phyloP scores from a whole-genome alignment of 2,888 invertebrate genomes.

The Chloromyia formosa region DNA sequence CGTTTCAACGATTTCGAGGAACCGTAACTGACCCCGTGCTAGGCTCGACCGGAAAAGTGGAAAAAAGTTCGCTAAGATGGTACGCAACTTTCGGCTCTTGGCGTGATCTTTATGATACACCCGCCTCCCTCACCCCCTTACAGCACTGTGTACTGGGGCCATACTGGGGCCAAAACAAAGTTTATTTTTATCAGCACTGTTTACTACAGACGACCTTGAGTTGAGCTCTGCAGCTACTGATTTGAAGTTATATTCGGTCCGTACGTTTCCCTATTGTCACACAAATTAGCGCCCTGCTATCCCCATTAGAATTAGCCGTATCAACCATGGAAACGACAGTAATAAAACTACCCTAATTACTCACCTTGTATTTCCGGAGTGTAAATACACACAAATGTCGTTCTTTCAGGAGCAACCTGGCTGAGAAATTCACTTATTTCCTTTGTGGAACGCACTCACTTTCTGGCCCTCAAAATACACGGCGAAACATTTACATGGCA shows the following conservation, averaged over 20 bases:
- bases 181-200: constrained; percentile 21
- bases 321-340: no score
- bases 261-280: background rate
- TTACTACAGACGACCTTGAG: constrained; percentile 1
- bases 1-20: no score
- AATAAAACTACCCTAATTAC: background rate
- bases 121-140: no score
- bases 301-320: constrained; percentile 19
- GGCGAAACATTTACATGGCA: constrained; percentile 7
- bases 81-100: no score
- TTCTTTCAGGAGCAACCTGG: background rate
- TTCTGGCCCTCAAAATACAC: constrained; percentile 2
- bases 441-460: constrained; percentile 6
- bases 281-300: background rate
- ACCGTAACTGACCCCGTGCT: no score
- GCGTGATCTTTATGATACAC: no score
- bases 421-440: constrained; percentile 12
- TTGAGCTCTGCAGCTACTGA: no score
- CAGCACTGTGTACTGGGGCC: no score
- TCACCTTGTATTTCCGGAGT: constrained; percentile 11
- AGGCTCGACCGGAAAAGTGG: no score
- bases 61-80: no score
- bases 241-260: no score
- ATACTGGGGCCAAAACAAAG: no score
- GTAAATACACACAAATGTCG: background rate